Evolutionary conservation across 2,888 invertebrate genomes (phyloP).

Genomic region (Mesochorus sp.): DNA sequence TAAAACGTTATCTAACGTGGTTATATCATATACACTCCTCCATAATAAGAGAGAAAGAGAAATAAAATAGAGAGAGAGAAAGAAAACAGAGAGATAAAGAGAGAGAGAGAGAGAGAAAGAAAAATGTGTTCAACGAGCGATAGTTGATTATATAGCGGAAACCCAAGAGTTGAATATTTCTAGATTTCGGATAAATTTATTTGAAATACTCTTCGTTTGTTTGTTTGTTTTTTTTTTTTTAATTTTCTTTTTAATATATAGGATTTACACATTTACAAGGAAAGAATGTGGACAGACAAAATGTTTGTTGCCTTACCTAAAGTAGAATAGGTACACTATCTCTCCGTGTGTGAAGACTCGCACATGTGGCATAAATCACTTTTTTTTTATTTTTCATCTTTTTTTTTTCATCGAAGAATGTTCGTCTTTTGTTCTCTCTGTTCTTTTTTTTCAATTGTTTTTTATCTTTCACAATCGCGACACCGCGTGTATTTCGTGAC

Average conservation of each 20-base stretch:
- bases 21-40: neutral
- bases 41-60: neutral
- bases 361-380: conserved; percentile 59
- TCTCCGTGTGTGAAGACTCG: conserved; percentile 67
- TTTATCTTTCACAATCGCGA: conserved; percentile 47
- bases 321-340: conserved; percentile 71
- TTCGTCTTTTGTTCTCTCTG: conserved; percentile 10
- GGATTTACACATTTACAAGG: conserved; percentile 80
- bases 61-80: neutral
- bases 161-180: conserved; percentile 78
- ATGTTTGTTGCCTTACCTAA: conserved; percentile 78
- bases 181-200: conserved; percentile 80
- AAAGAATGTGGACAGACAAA: conserved; percentile 76
- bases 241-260: conserved; percentile 61
- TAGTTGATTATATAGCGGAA: conserved; percentile 73
- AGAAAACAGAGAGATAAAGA: neutral
- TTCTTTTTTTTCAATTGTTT: neutral
- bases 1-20: neutral
- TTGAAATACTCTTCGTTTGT: conserved; percentile 70
- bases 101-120: neutral
- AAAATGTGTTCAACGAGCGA: conserved; percentile 6
- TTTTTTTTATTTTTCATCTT: conserved; percentile 48
- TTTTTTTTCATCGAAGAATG: conserved; percentile 59
- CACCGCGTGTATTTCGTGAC: conserved; percentile 41
- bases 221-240: conserved; percentile 17